phyloP scores from a whole-genome alignment of 2,113 vertebrate genomes.

The Corythornis madagascariensis region DNA sequence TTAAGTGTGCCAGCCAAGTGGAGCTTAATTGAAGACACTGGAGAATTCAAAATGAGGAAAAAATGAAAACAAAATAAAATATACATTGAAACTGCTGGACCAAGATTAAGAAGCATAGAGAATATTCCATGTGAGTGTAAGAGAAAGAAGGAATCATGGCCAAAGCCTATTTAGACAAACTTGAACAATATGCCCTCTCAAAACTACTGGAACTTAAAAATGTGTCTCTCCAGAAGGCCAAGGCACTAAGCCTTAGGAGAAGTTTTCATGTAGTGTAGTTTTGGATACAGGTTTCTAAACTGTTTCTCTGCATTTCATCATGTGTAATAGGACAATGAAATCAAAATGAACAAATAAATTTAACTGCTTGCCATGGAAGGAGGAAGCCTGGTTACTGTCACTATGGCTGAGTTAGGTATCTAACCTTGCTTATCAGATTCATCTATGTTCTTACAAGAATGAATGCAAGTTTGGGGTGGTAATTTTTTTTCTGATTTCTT shows the following conservation, averaged over 20 bases:
- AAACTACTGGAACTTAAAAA: neutral
- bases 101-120: neutral
- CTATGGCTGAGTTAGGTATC: neutral
- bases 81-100: neutral
- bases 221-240: neutral
- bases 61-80: constrained; percentile 42
- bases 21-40: neutral
- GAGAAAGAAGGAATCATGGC: neutral
- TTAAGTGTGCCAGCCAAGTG: neutral
- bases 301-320: neutral
- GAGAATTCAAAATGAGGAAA: constrained; percentile 7
- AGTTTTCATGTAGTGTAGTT: neutral
- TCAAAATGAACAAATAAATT: neutral
- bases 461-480: neutral
- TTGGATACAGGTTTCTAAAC: neutral
- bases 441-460: neutral
- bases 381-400: neutral
- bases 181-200: neutral
- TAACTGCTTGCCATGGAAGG: neutral
- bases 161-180: neutral
- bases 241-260: neutral
- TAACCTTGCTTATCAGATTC: neutral
- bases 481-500: neutral
- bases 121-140: neutral
- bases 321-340: neutral